These are phyloP conservation scores for Drosophila teissieri DNA, from an alignment of 1,140 invertebrate genomes.

Conservation along the genomic window DNA sequence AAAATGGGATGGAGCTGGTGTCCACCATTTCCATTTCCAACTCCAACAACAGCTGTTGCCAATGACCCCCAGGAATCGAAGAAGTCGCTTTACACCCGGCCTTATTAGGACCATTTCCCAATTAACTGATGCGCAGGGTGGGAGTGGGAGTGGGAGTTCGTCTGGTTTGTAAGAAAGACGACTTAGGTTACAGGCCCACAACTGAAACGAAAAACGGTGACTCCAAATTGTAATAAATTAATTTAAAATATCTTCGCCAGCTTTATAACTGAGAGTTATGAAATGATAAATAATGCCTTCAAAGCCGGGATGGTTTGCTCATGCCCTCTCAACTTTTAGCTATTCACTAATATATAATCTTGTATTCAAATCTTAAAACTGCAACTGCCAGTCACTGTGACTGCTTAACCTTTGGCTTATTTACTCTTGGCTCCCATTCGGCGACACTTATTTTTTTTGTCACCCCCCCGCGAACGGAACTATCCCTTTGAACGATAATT, in stretches of 20 bases:
- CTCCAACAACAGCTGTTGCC: constrained; percentile 35
- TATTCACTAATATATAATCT: not conserved
- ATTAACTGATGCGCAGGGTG: not conserved
- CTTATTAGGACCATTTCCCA: constrained; percentile 45
- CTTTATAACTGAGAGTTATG: not conserved
- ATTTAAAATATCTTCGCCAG: too few species aligned
- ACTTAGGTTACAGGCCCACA: constrained; percentile 9
- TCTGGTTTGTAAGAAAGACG: constrained; percentile 3
- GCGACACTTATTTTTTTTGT: not conserved
- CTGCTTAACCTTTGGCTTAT: constrained; percentile 12
- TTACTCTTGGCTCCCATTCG: constrained; percentile 18
- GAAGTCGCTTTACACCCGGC: constrained; percentile 16
- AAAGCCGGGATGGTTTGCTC: too few species aligned
- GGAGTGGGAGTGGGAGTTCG: not conserved
- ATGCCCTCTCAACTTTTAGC: not conserved
- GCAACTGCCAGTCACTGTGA: constrained; percentile 1
- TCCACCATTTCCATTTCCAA: constrained; percentile 5
- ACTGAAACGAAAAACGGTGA: not conserved
- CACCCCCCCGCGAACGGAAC: not conserved
- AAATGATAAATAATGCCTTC: not conserved
- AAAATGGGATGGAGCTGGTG: too few species aligned
- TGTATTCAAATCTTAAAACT: not conserved
- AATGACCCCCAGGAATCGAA: constrained; percentile 43
- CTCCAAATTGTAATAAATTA: too few species aligned
- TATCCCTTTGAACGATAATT: constrained; percentile 64